These are phyloP conservation scores for Aplocera efformata DNA, from an alignment of 2,888 invertebrate species.

Conservation along the genomic window DNA sequence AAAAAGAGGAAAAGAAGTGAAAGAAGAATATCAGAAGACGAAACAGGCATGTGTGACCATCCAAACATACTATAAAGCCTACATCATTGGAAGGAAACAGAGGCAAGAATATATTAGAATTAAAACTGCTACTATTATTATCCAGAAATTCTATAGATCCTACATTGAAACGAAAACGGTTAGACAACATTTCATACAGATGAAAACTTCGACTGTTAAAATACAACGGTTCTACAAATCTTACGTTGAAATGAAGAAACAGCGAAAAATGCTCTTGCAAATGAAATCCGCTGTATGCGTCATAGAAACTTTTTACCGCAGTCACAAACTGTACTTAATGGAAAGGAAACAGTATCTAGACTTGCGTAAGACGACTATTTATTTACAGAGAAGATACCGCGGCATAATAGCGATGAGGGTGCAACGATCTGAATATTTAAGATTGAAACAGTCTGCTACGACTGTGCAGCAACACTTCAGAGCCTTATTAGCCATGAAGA, in stretches of 20 bases:
- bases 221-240: constrained; percentile 53
- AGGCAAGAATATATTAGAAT: constrained; percentile 52
- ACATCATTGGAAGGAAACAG: constrained; percentile 47
- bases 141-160: constrained; percentile 56
- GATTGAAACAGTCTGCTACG: constrained; percentile 41
- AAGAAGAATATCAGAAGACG: constrained; percentile 41
- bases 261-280: constrained; percentile 39
- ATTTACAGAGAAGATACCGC: constrained; percentile 65
- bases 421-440: constrained; percentile 49
- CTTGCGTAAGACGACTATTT: constrained; percentile 51
- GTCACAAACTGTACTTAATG: constrained; percentile 40
- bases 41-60: constrained; percentile 61
- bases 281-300: constrained; percentile 35
- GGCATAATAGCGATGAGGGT: constrained; percentile 50
- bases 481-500: constrained; percentile 48
- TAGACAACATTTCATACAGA: constrained; percentile 43
- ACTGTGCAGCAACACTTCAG: constrained; percentile 63
- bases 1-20: constrained; percentile 39
- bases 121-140: constrained; percentile 51
- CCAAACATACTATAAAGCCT: constrained; percentile 64
- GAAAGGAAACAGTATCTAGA: constrained; percentile 51
- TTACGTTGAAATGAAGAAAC: constrained; percentile 41
- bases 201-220: constrained; percentile 40
- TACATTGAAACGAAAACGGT: constrained; percentile 50
- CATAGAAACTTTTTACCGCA: constrained; percentile 37